phyloP scores from a whole-genome alignment of 1,140 invertebrate species.

The Dinothrombium tinctorium region DNA sequence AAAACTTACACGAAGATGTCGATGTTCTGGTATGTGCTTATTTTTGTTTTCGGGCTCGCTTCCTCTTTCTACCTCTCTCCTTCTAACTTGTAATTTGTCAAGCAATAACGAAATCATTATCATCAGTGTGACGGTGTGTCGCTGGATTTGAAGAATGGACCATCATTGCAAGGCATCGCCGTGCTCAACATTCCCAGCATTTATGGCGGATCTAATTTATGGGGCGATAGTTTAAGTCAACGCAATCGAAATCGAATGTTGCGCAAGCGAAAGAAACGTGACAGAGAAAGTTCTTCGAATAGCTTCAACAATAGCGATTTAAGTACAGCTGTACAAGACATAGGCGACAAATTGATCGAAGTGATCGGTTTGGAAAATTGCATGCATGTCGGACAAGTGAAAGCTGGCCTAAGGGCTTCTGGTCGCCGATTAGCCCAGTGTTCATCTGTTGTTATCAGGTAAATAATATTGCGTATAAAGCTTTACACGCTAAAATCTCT shows the following conservation, averaged over 20 bases:
- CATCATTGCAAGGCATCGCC: constrained; percentile 74
- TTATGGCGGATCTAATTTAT: constrained; percentile 84
- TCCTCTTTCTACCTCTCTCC: not conserved
- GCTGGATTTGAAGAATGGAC: constrained; percentile 67
- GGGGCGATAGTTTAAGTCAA: constrained; percentile 44
- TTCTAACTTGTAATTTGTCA: not conserved
- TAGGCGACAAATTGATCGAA: constrained; percentile 82
- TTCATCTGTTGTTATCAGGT: constrained; percentile 59
- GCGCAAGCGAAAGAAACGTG: constrained; percentile 28
- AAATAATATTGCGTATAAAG: constrained; percentile 7
- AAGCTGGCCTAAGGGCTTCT: constrained; percentile 60
- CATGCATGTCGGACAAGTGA: constrained; percentile 84
- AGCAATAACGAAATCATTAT: too few species aligned
- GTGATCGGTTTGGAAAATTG: constrained; percentile 87
- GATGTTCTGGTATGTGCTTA: constrained; percentile 50
- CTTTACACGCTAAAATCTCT: not conserved
- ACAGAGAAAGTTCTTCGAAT: not conserved
- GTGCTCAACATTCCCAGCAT: constrained; percentile 88
- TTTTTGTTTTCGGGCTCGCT: too few species aligned
- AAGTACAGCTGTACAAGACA: constrained; percentile 53
- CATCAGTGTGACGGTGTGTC: constrained; percentile 70
- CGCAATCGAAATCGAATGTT: constrained; percentile 28
- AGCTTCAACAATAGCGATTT: constrained; percentile 40
- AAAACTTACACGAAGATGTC: constrained; percentile 84
- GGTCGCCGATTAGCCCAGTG: constrained; percentile 76